These are phyloP conservation scores for Orchesella cincta DNA, from an alignment of 1,140 invertebrate species.

Conservation along the genomic window DNA sequence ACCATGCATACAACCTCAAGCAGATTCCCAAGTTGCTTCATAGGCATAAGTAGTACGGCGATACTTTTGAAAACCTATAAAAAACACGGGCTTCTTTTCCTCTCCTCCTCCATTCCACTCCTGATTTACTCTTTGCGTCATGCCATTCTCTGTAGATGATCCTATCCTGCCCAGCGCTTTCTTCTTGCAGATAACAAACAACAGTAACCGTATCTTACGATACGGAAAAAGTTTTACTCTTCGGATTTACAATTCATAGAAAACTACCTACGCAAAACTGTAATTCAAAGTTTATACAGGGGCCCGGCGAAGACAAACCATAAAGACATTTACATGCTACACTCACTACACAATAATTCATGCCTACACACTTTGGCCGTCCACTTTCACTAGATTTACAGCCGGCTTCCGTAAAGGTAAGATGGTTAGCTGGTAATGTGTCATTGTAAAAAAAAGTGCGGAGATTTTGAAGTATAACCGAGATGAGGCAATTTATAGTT, in stretches of 20 bases:
- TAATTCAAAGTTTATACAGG: slow-evolving; percentile 2
- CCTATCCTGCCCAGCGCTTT: neutral
- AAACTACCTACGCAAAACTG: neutral
- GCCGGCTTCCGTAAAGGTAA: neutral
- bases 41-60: too few species aligned
- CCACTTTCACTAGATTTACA: neutral
- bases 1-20: neutral
- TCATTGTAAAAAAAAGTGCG: neutral
- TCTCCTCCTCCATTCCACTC: neutral
- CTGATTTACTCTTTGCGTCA: neutral
- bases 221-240: neutral
- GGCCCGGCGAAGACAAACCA: neutral
- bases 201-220: neutral
- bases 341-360: neutral
- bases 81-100: neutral
- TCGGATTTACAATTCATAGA: too few species aligned
- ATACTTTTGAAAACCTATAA: slow-evolving; percentile 7
- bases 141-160: neutral
- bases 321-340: slow-evolving; percentile 2
- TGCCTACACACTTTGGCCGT: neutral
- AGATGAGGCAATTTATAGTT: slow-evolving; percentile 12
- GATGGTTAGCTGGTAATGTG: neutral
- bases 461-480: slow-evolving; percentile 16
- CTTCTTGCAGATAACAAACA: neutral
- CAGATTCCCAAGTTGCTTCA: neutral